Evolutionary conservation across 2,797 vertebrate species (phyloP).

Genomic region (Acanthis flammea): DNA sequence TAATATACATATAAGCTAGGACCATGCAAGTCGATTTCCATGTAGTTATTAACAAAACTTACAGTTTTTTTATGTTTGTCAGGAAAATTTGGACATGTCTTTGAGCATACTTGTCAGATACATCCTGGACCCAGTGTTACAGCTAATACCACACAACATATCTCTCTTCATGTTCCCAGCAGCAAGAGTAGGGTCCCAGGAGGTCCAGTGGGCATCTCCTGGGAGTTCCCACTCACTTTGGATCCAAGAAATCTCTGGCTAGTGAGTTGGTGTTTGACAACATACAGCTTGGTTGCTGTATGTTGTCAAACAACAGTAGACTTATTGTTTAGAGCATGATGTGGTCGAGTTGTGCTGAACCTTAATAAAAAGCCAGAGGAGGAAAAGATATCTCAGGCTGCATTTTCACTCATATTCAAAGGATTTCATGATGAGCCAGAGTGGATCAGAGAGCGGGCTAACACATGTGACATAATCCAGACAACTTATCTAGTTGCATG

Average conservation of each 20-base stretch:
- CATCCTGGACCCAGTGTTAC: not conserved
- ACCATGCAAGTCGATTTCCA: not conserved
- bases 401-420: not conserved
- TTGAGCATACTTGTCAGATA: not conserved
- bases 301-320: not conserved
- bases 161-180: not conserved
- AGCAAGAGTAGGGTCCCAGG: not conserved
- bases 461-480: not conserved
- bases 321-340: not conserved
- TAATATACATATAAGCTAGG: not conserved
- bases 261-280: not conserved
- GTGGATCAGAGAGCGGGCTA: not conserved
- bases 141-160: not conserved
- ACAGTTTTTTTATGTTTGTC: not conserved
- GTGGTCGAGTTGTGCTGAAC: not conserved
- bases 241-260: not conserved
- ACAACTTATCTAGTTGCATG: accelerated
- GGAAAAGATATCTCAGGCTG: not conserved
- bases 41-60: not conserved
- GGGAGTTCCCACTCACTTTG: not conserved
- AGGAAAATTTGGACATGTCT: not conserved
- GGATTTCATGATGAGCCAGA: not conserved
- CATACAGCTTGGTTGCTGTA: not conserved
- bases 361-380: not conserved
- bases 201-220: not conserved